Conservation (phyloP, 92 coral and sea anemone genomes). For the Epizoanthus ramosus region DNA sequence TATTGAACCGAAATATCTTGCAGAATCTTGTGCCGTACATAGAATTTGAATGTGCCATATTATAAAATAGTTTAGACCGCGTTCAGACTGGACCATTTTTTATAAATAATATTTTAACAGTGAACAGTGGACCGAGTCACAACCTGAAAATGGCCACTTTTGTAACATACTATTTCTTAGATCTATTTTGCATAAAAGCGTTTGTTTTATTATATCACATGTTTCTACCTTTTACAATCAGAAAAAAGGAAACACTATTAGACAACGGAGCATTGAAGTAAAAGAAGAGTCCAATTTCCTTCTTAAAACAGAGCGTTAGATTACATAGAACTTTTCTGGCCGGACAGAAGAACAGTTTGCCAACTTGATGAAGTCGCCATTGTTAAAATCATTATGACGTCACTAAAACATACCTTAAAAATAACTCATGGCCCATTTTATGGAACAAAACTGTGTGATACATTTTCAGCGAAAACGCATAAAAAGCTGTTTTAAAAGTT, state of each 20-base stretch:
- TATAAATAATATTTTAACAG: background rate
- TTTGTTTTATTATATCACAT: background rate
- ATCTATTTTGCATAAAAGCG: background rate
- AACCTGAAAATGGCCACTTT: no score
- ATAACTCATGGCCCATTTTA: background rate
- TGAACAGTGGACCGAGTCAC: background rate
- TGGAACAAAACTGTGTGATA: background rate
- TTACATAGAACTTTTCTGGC: slow-evolving; percentile 9
- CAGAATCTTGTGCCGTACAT: slow-evolving; percentile 4
- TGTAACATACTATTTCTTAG: no score
- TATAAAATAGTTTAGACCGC: background rate
- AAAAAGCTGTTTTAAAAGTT: background rate
- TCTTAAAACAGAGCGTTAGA: background rate
- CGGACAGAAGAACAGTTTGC: slow-evolving; percentile 11
- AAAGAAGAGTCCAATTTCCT: background rate
- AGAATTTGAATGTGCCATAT: background rate
- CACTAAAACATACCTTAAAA: slow-evolving; percentile 2
- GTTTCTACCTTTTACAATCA: background rate
- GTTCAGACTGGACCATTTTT: slow-evolving; percentile 14
- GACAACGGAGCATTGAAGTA: background rate
- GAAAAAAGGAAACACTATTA: background rate
- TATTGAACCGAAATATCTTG: slow-evolving; percentile 1
- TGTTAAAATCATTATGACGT: slow-evolving; percentile 7
- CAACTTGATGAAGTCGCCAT: slow-evolving; percentile 4
- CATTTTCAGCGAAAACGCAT: background rate